phyloP scores from a whole-genome alignment of 1,140 invertebrate species.

The Rhyzopertha dominica region DNA sequence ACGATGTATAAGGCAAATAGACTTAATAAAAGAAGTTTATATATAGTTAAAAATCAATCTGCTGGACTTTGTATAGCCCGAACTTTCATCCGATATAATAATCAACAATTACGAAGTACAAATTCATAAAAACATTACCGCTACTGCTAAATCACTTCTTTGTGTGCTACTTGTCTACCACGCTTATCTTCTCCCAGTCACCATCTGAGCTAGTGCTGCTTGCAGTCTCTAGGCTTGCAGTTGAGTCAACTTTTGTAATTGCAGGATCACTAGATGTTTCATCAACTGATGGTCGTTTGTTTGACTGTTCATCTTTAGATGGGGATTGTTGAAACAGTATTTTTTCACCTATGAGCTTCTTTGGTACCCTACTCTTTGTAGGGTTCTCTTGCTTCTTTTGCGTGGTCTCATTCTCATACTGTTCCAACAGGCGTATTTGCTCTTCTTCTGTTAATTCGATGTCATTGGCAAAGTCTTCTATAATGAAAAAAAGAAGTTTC shows the following conservation, averaged over 20 bases:
- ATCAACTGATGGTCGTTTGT: constrained; percentile 2
- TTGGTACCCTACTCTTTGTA: not conserved
- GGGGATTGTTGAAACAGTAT: constrained; percentile 18
- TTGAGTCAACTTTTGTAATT: constrained; percentile 31
- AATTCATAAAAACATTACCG: no score
- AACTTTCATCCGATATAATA: no score
- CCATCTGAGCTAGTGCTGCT: constrained; percentile 39
- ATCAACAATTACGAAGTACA: no score
- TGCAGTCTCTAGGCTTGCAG: constrained; percentile 26
- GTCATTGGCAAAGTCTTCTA: constrained; percentile 55
- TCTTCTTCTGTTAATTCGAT: constrained; percentile 57
- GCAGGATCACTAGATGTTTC: no score
- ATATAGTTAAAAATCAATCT: no score
- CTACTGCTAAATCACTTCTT: no score
- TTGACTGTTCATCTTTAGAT: constrained; percentile 14
- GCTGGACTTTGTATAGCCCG: no score
- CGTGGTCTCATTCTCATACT: constrained; percentile 51
- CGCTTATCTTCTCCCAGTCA: constrained; percentile 44
- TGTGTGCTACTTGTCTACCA: constrained; percentile 34
- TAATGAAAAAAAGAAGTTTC: constrained; percentile 36
- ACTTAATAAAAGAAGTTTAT: no score
- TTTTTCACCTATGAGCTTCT: constrained; percentile 14
- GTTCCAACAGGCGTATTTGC: constrained; percentile 53
- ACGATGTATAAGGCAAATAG: no score
- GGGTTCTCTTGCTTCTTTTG: constrained; percentile 19